Percentiles rank a stretch among this genome's conserved stretches.
Conservation (phyloP, 1,140 invertebrate species). For the Reticulitermes speratus region DNA sequence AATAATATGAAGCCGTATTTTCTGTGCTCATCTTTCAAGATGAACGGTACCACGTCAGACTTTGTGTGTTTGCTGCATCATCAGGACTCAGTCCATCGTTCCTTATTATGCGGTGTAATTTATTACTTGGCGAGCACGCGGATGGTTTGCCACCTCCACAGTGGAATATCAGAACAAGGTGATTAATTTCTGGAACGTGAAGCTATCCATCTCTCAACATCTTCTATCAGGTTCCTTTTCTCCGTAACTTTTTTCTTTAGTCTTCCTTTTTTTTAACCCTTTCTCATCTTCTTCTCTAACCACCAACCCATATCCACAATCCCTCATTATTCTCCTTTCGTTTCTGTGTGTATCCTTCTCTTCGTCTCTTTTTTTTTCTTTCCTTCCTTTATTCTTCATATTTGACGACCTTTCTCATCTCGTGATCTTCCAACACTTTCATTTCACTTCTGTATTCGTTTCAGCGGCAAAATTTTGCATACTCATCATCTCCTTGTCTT, state of each 20-base stretch:
- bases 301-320: slow-evolving; percentile 4
- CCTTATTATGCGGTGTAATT: slow-evolving; percentile 25
- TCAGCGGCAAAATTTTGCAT: slow-evolving; percentile 23
- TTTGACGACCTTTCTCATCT: not conserved
- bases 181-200: slow-evolving; percentile 26
- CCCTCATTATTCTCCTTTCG: not conserved
- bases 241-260: not conserved
- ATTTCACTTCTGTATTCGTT: not conserved
- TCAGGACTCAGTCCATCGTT: slow-evolving; percentile 21
- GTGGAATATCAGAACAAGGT: slow-evolving; percentile 13
- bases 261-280: slow-evolving; percentile 6
- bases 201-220: slow-evolving; percentile 24
- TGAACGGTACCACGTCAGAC: not conserved
- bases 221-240: slow-evolving; percentile 19
- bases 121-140: slow-evolving; percentile 14
- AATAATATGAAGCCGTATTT: not conserved
- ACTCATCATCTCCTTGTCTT: slow-evolving; percentile 27
- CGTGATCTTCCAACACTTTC: not conserved
- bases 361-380: not conserved
- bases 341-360: not conserved
- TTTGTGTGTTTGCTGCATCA: slow-evolving; percentile 6
- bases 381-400: not conserved
- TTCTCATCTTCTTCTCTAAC: not conserved
- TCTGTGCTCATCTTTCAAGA: slow-evolving; percentile 9
- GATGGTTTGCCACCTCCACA: not conserved